These are phyloP conservation scores for Pegea sp. DNA, from an alignment of 23 tunicate genomes.

Conservation along the genomic window DNA sequence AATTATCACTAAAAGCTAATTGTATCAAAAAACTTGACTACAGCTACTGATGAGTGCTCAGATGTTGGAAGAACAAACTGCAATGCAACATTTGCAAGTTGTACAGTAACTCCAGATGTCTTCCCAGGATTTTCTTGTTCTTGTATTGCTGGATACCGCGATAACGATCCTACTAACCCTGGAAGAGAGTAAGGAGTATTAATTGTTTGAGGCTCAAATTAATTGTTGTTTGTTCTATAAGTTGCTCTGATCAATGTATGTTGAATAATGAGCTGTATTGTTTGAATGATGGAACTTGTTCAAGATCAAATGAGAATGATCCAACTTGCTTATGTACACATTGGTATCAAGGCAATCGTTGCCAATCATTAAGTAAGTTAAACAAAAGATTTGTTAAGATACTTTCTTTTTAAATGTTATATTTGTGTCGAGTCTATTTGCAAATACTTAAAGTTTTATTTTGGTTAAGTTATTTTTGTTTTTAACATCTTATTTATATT, in stretches of 20 bases:
- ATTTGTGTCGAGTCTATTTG: too few species aligned
- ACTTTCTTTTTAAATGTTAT: too few species aligned
- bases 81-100: background rate
- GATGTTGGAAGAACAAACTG: background rate
- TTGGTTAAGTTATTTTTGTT: too few species aligned
- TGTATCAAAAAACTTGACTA: too few species aligned
- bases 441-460: too few species aligned
- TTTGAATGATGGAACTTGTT: constrained; percentile 7
- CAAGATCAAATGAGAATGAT: background rate
- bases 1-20: too few species aligned
- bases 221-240: background rate
- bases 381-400: too few species aligned
- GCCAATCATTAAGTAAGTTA: constrained; percentile 4
- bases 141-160: constrained; percentile 6
- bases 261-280: constrained; percentile 6
- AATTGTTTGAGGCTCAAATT: background rate
- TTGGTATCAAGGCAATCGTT: constrained; percentile 7
- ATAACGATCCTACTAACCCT: constrained; percentile 4
- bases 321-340: constrained; percentile 2
- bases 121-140: constrained; percentile 3
- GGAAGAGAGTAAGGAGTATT: constrained; percentile 4
- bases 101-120: background rate
- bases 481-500: too few species aligned
- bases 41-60: constrained; percentile 1
- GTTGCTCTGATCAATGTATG: constrained; percentile 4